These are phyloP conservation scores for Hipparchia sbordonii DNA, from an alignment of 2,888 invertebrate genomes.

Conservation along the genomic window DNA sequence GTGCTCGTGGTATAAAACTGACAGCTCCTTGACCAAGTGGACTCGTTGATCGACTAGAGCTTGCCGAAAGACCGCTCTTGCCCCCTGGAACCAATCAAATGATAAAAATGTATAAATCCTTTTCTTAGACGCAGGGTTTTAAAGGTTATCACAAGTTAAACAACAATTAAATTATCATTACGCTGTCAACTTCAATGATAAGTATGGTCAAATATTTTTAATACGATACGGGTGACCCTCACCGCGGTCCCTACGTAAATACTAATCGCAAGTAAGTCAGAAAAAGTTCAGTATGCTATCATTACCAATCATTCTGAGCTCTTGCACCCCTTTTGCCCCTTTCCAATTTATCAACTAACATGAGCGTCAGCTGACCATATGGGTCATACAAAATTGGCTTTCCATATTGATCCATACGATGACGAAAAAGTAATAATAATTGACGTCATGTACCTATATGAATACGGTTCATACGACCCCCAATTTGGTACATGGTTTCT, in stretches of 20 bases:
- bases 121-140: background rate
- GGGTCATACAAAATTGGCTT: conserved; percentile 56
- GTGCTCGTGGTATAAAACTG: conserved; percentile 78
- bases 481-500: conserved; percentile 28
- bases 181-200: conserved; percentile 33
- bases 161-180: conserved; percentile 32
- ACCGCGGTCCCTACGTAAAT: conserved; percentile 58
- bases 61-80: conserved; percentile 76
- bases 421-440: conserved; percentile 42
- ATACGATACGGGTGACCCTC: conserved; percentile 66
- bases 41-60: conserved; percentile 85
- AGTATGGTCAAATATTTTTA: conserved; percentile 45
- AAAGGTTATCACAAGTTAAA: conserved; percentile 30
- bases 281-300: conserved; percentile 42
- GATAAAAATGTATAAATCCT: conserved; percentile 8
- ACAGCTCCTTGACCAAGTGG: conserved; percentile 76
- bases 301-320: conserved; percentile 53
- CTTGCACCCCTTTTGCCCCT: conserved; percentile 51
- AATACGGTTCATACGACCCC: conserved; percentile 33
- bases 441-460: conserved; percentile 40
- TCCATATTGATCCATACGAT: conserved; percentile 53
- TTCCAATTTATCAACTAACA: conserved; percentile 37
- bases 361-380: conserved; percentile 53
- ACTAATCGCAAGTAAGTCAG: conserved; percentile 45
- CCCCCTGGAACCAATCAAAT: conserved; percentile 62